Evolutionary conservation across 2,113 vertebrate species (phyloP).

Genomic region (Hemicordylus capensis): DNA sequence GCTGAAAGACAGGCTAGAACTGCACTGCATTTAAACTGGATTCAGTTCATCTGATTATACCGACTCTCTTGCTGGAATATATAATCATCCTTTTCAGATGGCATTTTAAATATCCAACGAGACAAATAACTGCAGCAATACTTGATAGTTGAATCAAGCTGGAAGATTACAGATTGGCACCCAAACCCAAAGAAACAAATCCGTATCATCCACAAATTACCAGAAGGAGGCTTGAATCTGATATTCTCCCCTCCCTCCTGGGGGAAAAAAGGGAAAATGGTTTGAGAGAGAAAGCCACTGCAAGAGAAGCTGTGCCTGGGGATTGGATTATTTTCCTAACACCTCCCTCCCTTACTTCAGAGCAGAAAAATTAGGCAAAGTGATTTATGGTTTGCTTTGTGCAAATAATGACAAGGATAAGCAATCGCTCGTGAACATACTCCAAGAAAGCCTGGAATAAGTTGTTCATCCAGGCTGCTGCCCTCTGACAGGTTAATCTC

Average conservation of each 20-base stretch:
- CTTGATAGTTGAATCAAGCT: conserved; percentile 86
- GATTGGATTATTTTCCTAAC: conserved; percentile 69
- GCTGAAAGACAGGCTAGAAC: conserved; percentile 84
- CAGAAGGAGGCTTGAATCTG: conserved; percentile 81
- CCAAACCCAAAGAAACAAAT: conserved; percentile 77
- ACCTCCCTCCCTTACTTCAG: conserved; percentile 21
- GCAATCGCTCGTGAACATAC: conserved; percentile 27
- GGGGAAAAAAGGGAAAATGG: conserved; percentile 64
- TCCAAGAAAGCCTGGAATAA: conserved; percentile 13
- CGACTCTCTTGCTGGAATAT: conserved; percentile 82
- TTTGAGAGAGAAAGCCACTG: conserved; percentile 72
- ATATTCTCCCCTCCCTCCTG: conserved; percentile 55
- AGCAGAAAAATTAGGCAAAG: conserved; percentile 52
- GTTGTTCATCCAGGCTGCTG: conserved; percentile 26
- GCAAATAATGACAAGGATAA: conserved; percentile 62
- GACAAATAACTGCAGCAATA: conserved; percentile 88
- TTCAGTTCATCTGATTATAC: conserved; percentile 85
- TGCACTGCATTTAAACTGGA: conserved; percentile 80
- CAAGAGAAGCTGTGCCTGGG: conserved; percentile 61
- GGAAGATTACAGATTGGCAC: conserved; percentile 87
- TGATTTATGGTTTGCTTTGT: conserved; percentile 70
- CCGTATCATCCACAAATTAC: conserved; percentile 79
- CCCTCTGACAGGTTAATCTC: not conserved
- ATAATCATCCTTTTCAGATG: conserved; percentile 90
- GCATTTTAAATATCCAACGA: conserved; percentile 90